Percentiles rank a stretch among this genome's conserved stretches.
Evolutionary conservation across 2,113 vertebrate species (phyloP).

Genomic region (Rattus rattus): DNA sequence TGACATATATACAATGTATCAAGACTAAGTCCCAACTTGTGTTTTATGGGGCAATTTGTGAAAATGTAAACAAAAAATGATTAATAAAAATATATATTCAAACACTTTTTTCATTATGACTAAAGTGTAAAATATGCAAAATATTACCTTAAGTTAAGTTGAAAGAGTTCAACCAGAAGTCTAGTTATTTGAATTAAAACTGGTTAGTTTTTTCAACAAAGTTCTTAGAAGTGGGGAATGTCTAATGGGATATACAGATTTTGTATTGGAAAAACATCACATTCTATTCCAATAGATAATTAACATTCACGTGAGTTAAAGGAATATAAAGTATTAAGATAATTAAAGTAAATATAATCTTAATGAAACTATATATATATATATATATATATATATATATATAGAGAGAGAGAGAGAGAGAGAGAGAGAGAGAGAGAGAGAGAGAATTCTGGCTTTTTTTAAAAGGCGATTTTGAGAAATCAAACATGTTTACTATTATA

Average conservation of each 20-base stretch:
- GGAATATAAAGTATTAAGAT: not conserved
- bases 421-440: no score
- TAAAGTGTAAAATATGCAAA: not conserved
- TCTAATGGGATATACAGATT: not conserved
- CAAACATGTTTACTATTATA: not conserved
- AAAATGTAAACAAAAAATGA: no score
- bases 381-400: not conserved
- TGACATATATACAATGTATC: not conserved
- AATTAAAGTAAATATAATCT: not conserved
- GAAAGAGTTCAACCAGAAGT: not conserved
- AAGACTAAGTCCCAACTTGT: not conserved
- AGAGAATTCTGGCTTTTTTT: not conserved
- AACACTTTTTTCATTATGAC: not conserved
- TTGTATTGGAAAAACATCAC: not conserved
- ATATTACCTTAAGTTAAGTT: not conserved
- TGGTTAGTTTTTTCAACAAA: not conserved
- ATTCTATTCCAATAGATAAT: not conserved
- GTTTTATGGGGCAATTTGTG: no score
- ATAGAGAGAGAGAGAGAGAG: no score
- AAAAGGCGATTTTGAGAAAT: not conserved
- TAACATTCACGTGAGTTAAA: not conserved
- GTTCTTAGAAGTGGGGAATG: not conserved
- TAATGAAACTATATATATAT: not conserved
- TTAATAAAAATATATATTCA: no score
- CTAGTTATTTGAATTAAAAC: not conserved